Evolutionary conservation across 2,113 vertebrate species (phyloP), one percentile per base, ranked within the genome.

Genomic region (Emberiza fucata): DNA sequence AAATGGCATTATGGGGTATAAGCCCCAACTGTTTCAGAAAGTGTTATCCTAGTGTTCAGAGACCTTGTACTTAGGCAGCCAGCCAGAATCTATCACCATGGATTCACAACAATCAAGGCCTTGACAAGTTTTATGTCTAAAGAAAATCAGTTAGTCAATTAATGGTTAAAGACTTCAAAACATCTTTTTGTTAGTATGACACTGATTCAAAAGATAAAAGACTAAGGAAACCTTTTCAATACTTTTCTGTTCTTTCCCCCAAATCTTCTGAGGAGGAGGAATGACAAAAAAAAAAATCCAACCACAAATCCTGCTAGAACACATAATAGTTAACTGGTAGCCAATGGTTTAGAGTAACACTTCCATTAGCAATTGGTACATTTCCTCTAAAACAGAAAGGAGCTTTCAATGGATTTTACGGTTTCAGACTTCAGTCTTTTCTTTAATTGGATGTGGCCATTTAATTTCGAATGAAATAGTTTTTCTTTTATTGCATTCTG

Each of bases 121-220:
- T 79, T 95, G 95, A 91, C 94, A 97, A 94, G 85, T 94, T 96
- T 92, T 94, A 91, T 83, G 94, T 88, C 80, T 63, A 82, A 96
- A 95, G 96, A 95, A 97, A 96, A 96, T 79, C 73, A 95, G 81
- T 96, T 96, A 95, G 92, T 97, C 93, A 92, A 95, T 97, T 95
- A 96, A 95, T 60, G 80, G 92, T 96, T 92, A 84, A 94, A 90
- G 91, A 93, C 91, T 94, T 97, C 89, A 97, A 96, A 96, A 97
- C 94, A 96, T 93, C 93, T 96, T 96, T 96, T 94, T 96, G 93
- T 95, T 89, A 86, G 76, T 88, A 94, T 84, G 90, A 90, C 91
- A 84, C 54, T 45, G 44, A 88, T 95, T 97, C 92, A 95, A 91
- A 95, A 95, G 94, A 81, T 80, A 87, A 95, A 96, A 97, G 92